phyloP scores from a whole-genome alignment of 2,797 vertebrate species.

The Hypotaenidia okinawae region DNA sequence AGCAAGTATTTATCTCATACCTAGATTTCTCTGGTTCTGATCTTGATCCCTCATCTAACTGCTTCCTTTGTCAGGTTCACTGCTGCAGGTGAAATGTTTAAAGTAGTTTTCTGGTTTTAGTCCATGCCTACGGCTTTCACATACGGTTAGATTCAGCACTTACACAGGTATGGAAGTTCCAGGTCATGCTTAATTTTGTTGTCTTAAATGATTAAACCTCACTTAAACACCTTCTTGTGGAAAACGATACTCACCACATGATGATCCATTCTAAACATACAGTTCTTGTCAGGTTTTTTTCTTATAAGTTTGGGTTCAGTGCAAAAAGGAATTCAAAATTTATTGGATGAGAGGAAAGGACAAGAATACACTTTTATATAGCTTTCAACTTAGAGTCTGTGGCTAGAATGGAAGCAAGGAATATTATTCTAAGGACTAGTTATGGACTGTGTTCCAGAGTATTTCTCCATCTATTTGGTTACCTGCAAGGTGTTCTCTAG shows the following conservation, averaged over 20 bases:
- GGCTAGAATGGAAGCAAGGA: background rate
- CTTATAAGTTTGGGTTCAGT: background rate
- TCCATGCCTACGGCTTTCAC: background rate
- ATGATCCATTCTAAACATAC: background rate
- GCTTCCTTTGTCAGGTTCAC: background rate
- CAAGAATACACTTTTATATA: background rate
- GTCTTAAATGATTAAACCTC: background rate
- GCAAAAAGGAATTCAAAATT: background rate
- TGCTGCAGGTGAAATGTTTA: background rate
- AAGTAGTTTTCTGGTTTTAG: background rate
- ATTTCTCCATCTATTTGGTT: background rate
- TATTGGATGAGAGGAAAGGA: background rate
- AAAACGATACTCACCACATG: background rate
- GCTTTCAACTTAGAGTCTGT: background rate
- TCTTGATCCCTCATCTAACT: background rate
- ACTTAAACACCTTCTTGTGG: background rate
- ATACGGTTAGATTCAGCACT: background rate
- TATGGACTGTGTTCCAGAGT: background rate
- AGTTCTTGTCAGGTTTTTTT: background rate
- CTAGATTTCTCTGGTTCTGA: background rate
- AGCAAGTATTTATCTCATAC: background rate
- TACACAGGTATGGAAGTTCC: background rate
- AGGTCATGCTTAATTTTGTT: background rate
- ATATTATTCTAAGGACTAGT: background rate
- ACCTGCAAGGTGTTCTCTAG: background rate